Evolutionary conservation across 2,797 vertebrate species (phyloP), one percentile per base, ranked within the genome.

Genomic region (Chromis chromis): DNA sequence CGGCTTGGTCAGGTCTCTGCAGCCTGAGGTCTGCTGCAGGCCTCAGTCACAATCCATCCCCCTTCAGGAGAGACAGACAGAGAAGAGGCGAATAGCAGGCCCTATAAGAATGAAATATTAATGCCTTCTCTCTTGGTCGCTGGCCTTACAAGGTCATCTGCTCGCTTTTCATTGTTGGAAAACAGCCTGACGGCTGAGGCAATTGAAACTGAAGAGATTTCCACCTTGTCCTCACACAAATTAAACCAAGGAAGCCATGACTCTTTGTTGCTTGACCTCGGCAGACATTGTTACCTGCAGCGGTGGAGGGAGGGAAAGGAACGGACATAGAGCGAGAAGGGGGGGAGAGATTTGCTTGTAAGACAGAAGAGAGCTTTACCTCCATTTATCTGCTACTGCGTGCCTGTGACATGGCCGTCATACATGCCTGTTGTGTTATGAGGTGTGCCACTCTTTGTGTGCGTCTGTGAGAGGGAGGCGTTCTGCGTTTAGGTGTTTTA

Each of bases 91-190:
- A 76, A 79, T 72, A 84, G 63, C 75, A 49, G 53, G 57, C 46
- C 67, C 42, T 60, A 68, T 79, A 82, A 85, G 85, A 84, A 90
- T 92, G 86, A 93, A 92, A 92, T 94, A 93, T 94, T 90, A 90
- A 94, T 92, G 88, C 67, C 67, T 82, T 74, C 74, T 82, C 84
- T 84, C 76, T 16, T 77, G 84, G 84, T 86, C 80, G 65, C 72
- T 70, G 88, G 91, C 88, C 87, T 89, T 80, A 79, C 88, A 91
- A 92, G 94, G 91, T 93, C 86, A 88, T 79, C 71, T 31, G 72
- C 74, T 86, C 27, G 10, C 60, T 63, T 86, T 87, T 91, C 89
- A 87, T 93, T 91, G 88, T 86, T 66, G 85, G 84, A 79, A 92
- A 89, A 86, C 80, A 70, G 78, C 78, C 83, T 80, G 82, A 82